A percentile compares a stretch with the other conserved stretches of the same genome.
Evolutionary conservation across 2,888 invertebrate species (phyloP).

Genomic region (Homarus gammarus): DNA sequence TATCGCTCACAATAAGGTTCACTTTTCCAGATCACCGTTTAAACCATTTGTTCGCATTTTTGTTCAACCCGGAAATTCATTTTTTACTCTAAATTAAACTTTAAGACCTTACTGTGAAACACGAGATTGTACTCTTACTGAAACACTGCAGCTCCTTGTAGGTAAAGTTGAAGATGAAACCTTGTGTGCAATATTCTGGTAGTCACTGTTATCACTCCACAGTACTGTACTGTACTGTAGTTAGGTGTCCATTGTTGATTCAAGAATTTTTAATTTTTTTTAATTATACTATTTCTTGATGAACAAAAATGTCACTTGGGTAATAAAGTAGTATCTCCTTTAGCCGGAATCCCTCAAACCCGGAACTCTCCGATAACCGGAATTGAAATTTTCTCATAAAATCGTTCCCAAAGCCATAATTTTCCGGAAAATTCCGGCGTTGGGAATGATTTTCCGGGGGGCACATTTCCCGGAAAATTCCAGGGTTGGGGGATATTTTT

Average conservation of each 20-base stretch:
- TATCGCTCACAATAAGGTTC: conserved; percentile 17
- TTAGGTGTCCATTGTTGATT: neutral
- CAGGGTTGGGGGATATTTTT: too few species aligned
- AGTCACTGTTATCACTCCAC: neutral
- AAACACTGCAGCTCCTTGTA: conserved; percentile 1
- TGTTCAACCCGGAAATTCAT: neutral
- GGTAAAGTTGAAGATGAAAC: neutral
- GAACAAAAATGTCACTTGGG: too few species aligned
- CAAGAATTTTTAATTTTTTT: too few species aligned
- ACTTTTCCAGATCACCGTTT: neutral
- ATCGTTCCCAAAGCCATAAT: too few species aligned
- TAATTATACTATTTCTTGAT: too few species aligned
- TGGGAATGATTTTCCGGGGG: too few species aligned
- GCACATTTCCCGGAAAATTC: too few species aligned
- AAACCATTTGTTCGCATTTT: neutral
- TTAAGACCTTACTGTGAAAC: neutral
- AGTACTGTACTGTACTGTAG: neutral
- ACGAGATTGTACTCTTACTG: neutral
- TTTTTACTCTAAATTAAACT: neutral
- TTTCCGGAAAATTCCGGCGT: too few species aligned
- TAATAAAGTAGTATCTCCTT: too few species aligned
- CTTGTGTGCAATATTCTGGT: conserved; percentile 35
- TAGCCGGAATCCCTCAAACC: too few species aligned
- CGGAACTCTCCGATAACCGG: too few species aligned
- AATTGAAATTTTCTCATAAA: too few species aligned